Base-by-base conservation (phyloP, 2,113 vertebrate species). In the Lathamus discolor region DNA sequence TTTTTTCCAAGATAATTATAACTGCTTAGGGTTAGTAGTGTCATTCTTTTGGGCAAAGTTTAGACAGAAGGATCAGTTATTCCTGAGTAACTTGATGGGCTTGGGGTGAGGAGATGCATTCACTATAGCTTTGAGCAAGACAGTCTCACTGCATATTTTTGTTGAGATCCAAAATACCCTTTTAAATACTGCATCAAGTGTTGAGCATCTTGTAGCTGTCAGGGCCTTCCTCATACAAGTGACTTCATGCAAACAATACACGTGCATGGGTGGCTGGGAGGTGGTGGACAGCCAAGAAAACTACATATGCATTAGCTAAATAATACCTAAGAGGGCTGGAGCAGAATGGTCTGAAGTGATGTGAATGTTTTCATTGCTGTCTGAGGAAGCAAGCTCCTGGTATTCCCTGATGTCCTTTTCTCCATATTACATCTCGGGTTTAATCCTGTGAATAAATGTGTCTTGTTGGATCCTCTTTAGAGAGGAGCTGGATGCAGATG, bases 401-500 rank as follows among this genome's bases (percentile, higher is more conserved):
- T 18, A 9, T 3, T 19, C 10, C 46, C 29, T 73, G 12, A 7
- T 23, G 31, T 39, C 24, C 14, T 63, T 27, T 28, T 51, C 23
- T 55, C 63, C 29, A 0, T 3, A 10, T 10, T 23, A 20, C 5
- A 2, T 14, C 75, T 48, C 8, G 4, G 7, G n/a, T 29, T 51
- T 57, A 57, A 23, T 61, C 37, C 43, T 52, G 1, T 66, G 39
- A 37, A 11, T 76, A 77, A 31, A 44, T 64, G 17, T 49, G 31
- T 10, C 48, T 66, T 44, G 29, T 80, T 95, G 75, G 73, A 6
- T 82, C 29, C 44, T 62, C 43, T 85, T 48, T 72, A 99, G 99
- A 96, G 99, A 99, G 68, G 99, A 99, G 6, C 98, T 99, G 46
- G 99, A 99, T n/a, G 96, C 98, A 62, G 99, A 99, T 48, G 99